A percentile compares a stretch with the other conserved stretches of the same genome.
Evolutionary conservation across 2,888 invertebrate species (phyloP).

Genomic region (Acrobasis repandana): DNA sequence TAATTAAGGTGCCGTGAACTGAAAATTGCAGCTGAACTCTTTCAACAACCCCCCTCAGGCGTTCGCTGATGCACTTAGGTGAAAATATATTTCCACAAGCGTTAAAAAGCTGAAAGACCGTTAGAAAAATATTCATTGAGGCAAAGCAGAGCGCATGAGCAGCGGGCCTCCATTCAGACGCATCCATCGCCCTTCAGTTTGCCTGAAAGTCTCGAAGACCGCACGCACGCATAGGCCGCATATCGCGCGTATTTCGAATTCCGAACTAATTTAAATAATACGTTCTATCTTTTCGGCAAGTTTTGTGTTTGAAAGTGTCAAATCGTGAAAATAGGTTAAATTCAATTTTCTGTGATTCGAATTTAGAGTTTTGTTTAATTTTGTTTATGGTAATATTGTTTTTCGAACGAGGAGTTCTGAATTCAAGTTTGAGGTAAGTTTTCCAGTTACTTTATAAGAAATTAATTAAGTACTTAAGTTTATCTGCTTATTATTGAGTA

Average conservation of each 20-base stretch:
- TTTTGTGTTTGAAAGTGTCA: constrained; percentile 32
- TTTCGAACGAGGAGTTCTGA: constrained; percentile 22
- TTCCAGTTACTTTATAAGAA: background rate
- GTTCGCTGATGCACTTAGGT: constrained; percentile 44
- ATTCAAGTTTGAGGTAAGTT: constrained; percentile 29
- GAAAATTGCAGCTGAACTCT: constrained; percentile 35
- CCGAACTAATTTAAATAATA: constrained; percentile 64
- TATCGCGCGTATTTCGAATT: constrained; percentile 61
- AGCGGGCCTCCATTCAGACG: constrained; percentile 57
- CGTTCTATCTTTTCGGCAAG: constrained; percentile 43
- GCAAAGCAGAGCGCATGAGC: constrained; percentile 61
- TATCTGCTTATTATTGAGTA: too few relatives aligned
- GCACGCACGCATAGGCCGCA: constrained; percentile 61
- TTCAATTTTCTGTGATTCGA: constrained; percentile 29
- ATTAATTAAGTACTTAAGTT: too few relatives aligned
- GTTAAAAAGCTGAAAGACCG: constrained; percentile 57
- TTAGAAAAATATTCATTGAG: constrained; percentile 50
- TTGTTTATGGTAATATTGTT: constrained; percentile 29
- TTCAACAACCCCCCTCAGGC: constrained; percentile 40
- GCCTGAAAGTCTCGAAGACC: constrained; percentile 61
- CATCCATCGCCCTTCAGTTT: constrained; percentile 68
- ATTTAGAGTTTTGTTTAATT: constrained; percentile 26
- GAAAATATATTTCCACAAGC: constrained; percentile 44
- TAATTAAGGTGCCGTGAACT: background rate
- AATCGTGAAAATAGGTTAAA: constrained; percentile 34